Evolutionary conservation across 92 coral and sea anemone species (phyloP).

Genomic region (Montipora capitata): DNA sequence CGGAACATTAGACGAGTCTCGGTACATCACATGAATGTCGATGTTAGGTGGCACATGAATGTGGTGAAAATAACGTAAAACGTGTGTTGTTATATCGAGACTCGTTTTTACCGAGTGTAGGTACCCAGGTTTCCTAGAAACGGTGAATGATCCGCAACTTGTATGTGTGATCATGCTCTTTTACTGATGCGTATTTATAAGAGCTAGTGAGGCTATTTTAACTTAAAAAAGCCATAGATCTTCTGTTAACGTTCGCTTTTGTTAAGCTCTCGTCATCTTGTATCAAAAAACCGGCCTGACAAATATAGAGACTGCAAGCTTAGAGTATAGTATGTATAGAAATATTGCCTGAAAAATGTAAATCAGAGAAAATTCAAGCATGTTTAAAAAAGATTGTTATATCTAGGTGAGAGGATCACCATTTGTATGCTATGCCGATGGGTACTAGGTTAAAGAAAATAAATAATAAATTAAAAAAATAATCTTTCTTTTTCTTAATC

Average conservation of each 20-base stretch:
- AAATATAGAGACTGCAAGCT: constrained; percentile 4
- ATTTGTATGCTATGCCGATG: constrained; percentile 1
- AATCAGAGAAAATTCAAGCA: background rate
- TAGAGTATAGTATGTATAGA: background rate
- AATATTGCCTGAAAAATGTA: constrained; percentile 9
- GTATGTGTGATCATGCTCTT: background rate
- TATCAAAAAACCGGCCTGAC: background rate
- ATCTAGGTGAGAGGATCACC: constrained; percentile 8
- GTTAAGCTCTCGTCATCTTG: constrained; percentile 5
- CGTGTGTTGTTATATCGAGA: too few relatives aligned
- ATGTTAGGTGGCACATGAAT: too few relatives aligned
- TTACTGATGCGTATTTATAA: constrained; percentile 8
- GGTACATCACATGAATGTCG: too few relatives aligned
- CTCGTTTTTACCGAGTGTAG: too few relatives aligned
- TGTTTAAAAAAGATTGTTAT: background rate
- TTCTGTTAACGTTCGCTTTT: background rate
- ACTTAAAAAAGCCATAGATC: background rate
- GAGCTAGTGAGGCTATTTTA: constrained; percentile 2
- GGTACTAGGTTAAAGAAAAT: constrained; percentile 3
- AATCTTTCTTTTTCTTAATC: background rate
- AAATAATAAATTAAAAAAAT: background rate
- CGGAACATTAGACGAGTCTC: too few relatives aligned
- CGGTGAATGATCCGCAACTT: too few relatives aligned
- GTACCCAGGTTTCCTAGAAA: too few relatives aligned
- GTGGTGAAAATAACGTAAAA: too few relatives aligned